phyloP scores from a whole-genome alignment of 2,797 vertebrate species.

The Danio jaintianensis region DNA sequence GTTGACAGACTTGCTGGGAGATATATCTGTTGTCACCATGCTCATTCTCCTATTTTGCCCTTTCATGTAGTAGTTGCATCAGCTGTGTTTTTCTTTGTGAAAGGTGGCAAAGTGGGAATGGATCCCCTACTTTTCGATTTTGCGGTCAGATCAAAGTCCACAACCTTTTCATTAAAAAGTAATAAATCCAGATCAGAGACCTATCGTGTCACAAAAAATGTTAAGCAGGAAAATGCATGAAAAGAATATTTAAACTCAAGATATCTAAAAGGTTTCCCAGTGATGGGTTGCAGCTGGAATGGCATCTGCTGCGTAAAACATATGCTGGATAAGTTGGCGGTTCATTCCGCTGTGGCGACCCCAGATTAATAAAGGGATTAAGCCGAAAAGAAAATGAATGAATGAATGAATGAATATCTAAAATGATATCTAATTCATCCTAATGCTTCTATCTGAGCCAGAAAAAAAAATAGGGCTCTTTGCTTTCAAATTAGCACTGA shows the following conservation, averaged over 20 bases:
- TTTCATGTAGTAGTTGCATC: conserved; percentile 51
- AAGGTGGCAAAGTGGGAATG: conserved; percentile 25
- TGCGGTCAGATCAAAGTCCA: conserved; percentile 20
- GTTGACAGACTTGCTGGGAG: conserved; percentile 59
- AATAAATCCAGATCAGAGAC: conserved; percentile 23
- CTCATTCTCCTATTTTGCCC: conserved; percentile 40
- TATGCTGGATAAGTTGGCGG: too few species aligned
- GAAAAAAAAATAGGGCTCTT: conserved; percentile 7
- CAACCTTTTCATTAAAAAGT: conserved; percentile 19
- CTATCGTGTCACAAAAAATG: conserved; percentile 9
- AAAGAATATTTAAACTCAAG: conserved; percentile 13
- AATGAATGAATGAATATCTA: too few species aligned
- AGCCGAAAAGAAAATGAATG: too few species aligned
- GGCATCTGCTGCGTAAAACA: too few species aligned
- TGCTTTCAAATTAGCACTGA: conserved; percentile 6
- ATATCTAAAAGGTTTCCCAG: not conserved
- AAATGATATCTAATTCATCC: too few species aligned
- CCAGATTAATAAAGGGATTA: too few species aligned
- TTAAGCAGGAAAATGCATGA: not conserved
- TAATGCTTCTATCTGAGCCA: conserved; percentile 2
- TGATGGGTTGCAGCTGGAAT: too few species aligned
- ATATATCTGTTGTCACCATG: conserved; percentile 57
- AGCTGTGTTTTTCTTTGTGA: conserved; percentile 52
- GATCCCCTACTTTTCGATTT: conserved; percentile 16
- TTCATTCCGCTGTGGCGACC: too few species aligned